phyloP scores from a whole-genome alignment of 1,140 invertebrate genomes.

The Frieseomelitta varia region DNA sequence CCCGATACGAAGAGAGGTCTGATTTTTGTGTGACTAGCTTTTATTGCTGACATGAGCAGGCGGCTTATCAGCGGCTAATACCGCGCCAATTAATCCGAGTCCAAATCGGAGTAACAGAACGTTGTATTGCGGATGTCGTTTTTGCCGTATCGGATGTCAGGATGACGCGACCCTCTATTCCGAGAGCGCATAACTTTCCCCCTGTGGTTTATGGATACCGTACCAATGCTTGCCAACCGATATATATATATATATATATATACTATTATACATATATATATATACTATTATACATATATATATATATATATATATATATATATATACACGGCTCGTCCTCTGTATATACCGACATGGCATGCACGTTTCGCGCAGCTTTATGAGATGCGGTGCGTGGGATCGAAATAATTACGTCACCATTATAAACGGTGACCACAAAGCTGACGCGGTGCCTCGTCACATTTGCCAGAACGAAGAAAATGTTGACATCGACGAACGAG shows the following conservation, averaged over 20 bases:
- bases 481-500: background rate
- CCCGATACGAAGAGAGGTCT: background rate
- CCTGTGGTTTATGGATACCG: constrained; percentile 52
- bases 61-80: constrained; percentile 10
- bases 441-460: background rate
- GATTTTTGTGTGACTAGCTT: background rate
- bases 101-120: constrained; percentile 32
- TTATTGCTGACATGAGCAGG: background rate
- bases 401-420: constrained; percentile 52
- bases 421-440: constrained; percentile 20
- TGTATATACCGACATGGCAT: constrained; percentile 14
- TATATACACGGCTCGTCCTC: background rate
- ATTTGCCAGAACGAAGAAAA: background rate
- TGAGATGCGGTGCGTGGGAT: constrained; percentile 39
- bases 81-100: constrained; percentile 34
- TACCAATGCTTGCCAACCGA: constrained; percentile 40
- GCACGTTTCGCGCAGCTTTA: constrained; percentile 43
- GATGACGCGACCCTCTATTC: constrained; percentile 52
- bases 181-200: constrained; percentile 44
- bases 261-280: background rate
- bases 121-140: constrained; percentile 32
- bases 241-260: background rate
- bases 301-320: too few relatives aligned
- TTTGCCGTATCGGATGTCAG: constrained; percentile 47
- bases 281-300: background rate